phyloP scores from a whole-genome alignment of 2,888 invertebrate genomes.

The Drosophila nr. medialis region DNA sequence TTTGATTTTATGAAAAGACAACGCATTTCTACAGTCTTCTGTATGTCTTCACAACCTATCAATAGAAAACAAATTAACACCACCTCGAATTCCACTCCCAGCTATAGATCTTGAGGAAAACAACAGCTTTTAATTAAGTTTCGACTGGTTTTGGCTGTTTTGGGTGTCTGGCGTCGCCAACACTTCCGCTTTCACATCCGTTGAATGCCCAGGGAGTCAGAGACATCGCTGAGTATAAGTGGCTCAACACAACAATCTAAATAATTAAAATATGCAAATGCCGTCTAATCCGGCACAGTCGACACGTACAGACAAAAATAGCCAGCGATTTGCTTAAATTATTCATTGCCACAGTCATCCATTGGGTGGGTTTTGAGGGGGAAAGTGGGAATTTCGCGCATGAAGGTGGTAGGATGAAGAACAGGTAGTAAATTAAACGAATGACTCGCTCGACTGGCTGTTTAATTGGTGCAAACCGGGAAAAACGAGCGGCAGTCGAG shows the following conservation, averaged over 20 bases:
- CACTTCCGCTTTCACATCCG: conserved; percentile 53
- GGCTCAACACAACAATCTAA: conserved; percentile 79
- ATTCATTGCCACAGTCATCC: conserved; percentile 76
- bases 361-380: conserved; percentile 12
- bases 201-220: conserved; percentile 14
- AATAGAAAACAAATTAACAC: not conserved
- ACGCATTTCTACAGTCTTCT: not conserved
- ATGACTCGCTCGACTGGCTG: conserved; percentile 66
- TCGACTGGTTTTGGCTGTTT: conserved; percentile 36
- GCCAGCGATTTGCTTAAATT: conserved; percentile 82
- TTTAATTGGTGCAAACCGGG: conserved; percentile 55
- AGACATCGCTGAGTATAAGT: conserved; percentile 52
- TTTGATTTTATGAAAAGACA: not conserved
- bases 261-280: conserved; percentile 84
- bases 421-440: conserved; percentile 81
- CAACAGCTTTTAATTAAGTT: conserved; percentile 77
- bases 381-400: not conserved
- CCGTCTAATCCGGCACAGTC: conserved; percentile 77
- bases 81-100: conserved; percentile 2
- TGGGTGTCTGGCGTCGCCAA: conserved; percentile 47
- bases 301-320: conserved; percentile 72
- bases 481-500: conserved; percentile 18
- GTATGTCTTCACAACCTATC: not conserved
- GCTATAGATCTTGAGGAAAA: conserved; percentile 26
- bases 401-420: conserved; percentile 14